Evolutionary conservation across 2,888 invertebrate genomes (phyloP).

Genomic region (Megaustenia siamemsis): DNA sequence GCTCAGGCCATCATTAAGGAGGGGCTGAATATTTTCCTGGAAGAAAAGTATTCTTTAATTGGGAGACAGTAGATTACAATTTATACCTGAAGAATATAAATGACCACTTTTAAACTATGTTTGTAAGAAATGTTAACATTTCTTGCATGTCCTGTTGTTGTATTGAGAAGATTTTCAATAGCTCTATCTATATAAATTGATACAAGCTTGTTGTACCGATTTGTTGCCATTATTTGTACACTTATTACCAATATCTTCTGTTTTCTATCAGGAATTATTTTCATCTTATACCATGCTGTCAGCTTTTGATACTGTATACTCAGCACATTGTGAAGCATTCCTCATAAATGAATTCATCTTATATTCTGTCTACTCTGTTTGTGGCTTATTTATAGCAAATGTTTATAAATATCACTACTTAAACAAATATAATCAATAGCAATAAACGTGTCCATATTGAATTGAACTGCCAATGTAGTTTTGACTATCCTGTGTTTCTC

Average conservation of each 20-base stretch:
- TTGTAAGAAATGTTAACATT: too few relatives aligned
- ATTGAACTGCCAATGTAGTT: neutral
- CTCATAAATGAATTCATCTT: neutral
- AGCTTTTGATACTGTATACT: conserved; percentile 32
- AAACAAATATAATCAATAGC: neutral
- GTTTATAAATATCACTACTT: neutral
- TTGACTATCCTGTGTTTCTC: too few relatives aligned
- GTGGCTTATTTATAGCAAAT: neutral
- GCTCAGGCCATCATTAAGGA: too few relatives aligned
- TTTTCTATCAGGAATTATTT: neutral
- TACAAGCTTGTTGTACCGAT: too few relatives aligned
- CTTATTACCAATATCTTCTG: neutral
- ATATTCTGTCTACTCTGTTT: neutral
- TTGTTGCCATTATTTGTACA: neutral
- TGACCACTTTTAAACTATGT: too few relatives aligned
- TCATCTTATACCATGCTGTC: neutral
- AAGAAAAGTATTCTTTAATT: too few relatives aligned
- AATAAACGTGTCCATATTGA: neutral
- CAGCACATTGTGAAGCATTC: conserved; percentile 7
- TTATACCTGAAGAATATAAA: too few relatives aligned
- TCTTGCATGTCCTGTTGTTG: too few relatives aligned
- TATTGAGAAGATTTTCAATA: too few relatives aligned
- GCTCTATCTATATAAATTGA: too few relatives aligned
- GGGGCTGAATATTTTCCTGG: too few relatives aligned
- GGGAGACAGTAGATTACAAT: too few relatives aligned